Evolutionary conservation across 2,888 invertebrate genomes (phyloP).

Genomic region (Allophyes oxyacanthae): DNA sequence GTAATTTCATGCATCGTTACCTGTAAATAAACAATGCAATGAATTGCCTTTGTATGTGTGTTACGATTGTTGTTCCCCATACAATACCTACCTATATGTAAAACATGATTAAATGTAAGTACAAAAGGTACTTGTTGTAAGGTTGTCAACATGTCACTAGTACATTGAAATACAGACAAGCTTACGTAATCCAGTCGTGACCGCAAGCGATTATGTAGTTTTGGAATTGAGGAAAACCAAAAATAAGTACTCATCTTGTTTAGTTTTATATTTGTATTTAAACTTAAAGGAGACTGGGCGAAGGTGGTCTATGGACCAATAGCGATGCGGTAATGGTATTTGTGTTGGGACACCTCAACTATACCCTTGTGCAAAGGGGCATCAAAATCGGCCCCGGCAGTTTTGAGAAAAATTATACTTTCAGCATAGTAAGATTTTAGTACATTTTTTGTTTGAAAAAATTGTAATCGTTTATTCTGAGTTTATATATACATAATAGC

Average conservation of each 20-base stretch:
- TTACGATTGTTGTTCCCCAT: slow-evolving; percentile 42
- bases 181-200: neutral
- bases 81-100: slow-evolving; percentile 10
- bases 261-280: too few species aligned
- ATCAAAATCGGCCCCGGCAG: too few species aligned
- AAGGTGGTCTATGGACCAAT: too few species aligned
- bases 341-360: too few species aligned
- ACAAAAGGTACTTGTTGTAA: slow-evolving; percentile 20
- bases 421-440: too few species aligned
- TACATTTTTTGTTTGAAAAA: too few species aligned
- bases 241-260: neutral
- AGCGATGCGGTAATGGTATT: too few species aligned
- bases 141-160: slow-evolving; percentile 41
- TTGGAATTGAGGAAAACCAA: slow-evolving; percentile 2
- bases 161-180: slow-evolving; percentile 1
- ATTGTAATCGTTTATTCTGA: too few species aligned
- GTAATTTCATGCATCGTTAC: slow-evolving; percentile 77
- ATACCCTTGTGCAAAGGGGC: too few species aligned
- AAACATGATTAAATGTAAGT: slow-evolving; percentile 27
- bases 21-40: slow-evolving; percentile 71
- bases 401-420: too few species aligned
- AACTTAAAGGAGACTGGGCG: too few species aligned
- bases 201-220: slow-evolving; percentile 1
- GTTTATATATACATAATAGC: too few species aligned
- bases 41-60: slow-evolving; percentile 63